These are phyloP conservation scores for Gadus macrocephalus DNA, from an alignment of 2,113 vertebrate species.

Conservation along the genomic window DNA sequence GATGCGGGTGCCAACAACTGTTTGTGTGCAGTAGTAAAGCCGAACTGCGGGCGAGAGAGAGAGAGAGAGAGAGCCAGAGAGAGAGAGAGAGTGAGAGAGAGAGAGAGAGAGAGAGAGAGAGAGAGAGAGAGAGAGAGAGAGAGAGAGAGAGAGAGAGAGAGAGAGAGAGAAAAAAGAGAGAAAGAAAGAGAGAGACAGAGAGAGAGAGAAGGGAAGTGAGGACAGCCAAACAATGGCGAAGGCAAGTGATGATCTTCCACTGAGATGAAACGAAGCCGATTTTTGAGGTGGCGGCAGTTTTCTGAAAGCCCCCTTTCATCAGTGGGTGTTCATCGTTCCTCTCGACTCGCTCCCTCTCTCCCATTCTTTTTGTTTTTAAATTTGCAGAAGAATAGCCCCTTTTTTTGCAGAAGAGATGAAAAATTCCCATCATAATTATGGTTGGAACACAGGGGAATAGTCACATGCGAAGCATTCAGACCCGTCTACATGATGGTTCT, in stretches of 20 bases:
- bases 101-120: too few species aligned
- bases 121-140: constrained; percentile 1
- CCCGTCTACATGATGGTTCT: constrained; percentile 45
- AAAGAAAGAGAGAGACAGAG: constrained; percentile 14
- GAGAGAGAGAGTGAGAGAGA: neutral
- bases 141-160: constrained; percentile 1
- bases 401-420: constrained; percentile 35
- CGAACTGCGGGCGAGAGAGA: neutral
- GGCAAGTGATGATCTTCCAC: constrained; percentile 30
- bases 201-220: neutral
- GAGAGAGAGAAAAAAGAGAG: neutral
- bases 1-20: constrained; percentile 15
- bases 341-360: constrained; percentile 16
- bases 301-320: constrained; percentile 50
- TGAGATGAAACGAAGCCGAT: constrained; percentile 38
- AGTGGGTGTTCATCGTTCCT: constrained; percentile 39
- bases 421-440: constrained; percentile 55
- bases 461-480: constrained; percentile 33
- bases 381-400: constrained; percentile 47
- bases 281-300: constrained; percentile 33
- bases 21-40: constrained; percentile 25
- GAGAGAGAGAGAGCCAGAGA: neutral
- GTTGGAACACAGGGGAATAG: constrained; percentile 38
- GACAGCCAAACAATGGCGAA: constrained; percentile 15
- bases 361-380: constrained; percentile 12